These are phyloP conservation scores for Tillus elongatus DNA, from an alignment of 2,888 invertebrate species.

Conservation along the genomic window DNA sequence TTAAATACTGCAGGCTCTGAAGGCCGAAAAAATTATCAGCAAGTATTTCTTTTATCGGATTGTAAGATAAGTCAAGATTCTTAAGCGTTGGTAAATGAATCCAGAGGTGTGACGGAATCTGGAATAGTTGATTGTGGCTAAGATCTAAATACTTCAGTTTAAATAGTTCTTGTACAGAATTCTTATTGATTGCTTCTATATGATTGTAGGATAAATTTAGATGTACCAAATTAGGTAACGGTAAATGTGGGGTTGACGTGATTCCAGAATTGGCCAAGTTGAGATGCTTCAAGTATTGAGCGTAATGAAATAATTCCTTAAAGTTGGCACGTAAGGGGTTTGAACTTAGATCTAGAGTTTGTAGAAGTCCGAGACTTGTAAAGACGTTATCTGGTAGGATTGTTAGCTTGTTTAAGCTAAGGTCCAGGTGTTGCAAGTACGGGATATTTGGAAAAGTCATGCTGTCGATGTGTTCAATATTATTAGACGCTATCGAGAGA, in stretches of 20 bases:
- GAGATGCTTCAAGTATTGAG: constrained; percentile 69
- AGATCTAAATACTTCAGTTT: constrained; percentile 66
- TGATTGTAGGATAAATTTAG: constrained; percentile 74
- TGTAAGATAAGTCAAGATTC: constrained; percentile 69
- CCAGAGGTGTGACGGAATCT: constrained; percentile 69
- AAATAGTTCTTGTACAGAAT: constrained; percentile 60
- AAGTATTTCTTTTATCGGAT: constrained; percentile 67
- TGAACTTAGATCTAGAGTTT: constrained; percentile 70
- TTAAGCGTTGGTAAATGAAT: constrained; percentile 62
- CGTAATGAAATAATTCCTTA: constrained; percentile 79
- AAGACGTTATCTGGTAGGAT: constrained; percentile 85
- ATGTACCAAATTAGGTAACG: constrained; percentile 66
- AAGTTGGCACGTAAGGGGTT: constrained; percentile 77
- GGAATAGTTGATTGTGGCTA: constrained; percentile 65
- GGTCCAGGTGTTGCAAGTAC: constrained; percentile 64
- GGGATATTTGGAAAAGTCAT: constrained; percentile 79
- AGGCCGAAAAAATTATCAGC: constrained; percentile 64
- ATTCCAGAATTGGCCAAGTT: constrained; percentile 70
- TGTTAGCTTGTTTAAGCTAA: constrained; percentile 72
- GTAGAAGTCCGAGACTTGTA: constrained; percentile 66
- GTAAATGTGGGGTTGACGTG: constrained; percentile 64
- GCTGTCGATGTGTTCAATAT: constrained; percentile 77
- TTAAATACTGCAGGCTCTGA: constrained; percentile 62
- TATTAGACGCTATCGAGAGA: constrained; percentile 70
- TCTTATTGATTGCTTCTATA: constrained; percentile 59